These are phyloP conservation scores for Nanorana parkeri DNA, from an alignment of 2,113 vertebrate genomes.

Conservation along the genomic window DNA sequence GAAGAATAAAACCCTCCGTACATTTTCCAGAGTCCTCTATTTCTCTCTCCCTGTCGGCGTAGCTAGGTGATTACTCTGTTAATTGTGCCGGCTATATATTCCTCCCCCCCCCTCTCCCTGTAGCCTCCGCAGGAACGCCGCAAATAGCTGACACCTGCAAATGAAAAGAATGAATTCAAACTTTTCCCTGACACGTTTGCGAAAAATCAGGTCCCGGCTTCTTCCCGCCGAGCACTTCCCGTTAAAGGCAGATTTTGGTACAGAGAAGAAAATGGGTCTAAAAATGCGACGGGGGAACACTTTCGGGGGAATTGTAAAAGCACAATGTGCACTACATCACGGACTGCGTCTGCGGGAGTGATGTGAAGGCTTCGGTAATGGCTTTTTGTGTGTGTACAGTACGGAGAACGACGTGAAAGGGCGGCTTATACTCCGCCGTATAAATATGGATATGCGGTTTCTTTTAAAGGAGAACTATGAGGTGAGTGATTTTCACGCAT, in stretches of 20 bases:
- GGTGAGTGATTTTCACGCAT: too few relatives aligned
- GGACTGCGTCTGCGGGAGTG: background rate
- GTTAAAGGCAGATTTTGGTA: too few relatives aligned
- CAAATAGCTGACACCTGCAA: constrained; percentile 44
- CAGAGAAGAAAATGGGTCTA: background rate
- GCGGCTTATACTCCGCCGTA: background rate
- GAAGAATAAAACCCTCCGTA: constrained; percentile 1
- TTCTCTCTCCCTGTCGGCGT: background rate
- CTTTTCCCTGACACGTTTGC: constrained; percentile 7
- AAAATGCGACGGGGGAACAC: background rate
- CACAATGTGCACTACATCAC: background rate
- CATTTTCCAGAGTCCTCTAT: background rate
- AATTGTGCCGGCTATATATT: constrained; percentile 22
- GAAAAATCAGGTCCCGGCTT: constrained; percentile 15
- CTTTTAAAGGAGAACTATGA: too few relatives aligned
- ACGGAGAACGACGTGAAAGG: background rate
- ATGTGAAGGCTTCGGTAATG: background rate
- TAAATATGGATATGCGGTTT: background rate
- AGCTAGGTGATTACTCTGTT: constrained; percentile 27
- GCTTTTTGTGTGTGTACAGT: background rate
- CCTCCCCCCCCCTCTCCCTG: constrained; percentile 9
- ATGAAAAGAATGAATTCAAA: constrained; percentile 12
- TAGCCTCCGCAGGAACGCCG: constrained; percentile 28
- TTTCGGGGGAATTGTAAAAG: constrained; percentile 5
- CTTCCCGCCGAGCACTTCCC: constrained; percentile 3